phyloP scores from a whole-genome alignment of 2,797 vertebrate species.

The Pseudochirops corinnae region DNA sequence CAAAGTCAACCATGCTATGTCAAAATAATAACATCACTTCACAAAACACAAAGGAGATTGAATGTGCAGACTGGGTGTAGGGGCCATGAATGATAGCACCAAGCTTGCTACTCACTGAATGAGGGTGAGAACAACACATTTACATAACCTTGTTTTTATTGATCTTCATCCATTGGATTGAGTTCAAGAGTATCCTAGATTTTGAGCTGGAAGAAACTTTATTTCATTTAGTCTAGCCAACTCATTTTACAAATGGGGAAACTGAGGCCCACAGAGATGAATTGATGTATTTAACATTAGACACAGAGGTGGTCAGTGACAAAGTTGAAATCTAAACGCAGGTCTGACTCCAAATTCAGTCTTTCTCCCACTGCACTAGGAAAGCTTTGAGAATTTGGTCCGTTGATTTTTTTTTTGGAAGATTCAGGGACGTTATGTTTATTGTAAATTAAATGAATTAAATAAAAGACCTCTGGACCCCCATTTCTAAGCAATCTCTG shows the following conservation, averaged over 20 bases:
- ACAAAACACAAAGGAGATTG: slow-evolving; percentile 81
- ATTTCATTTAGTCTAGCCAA: neutral
- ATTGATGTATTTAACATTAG: slow-evolving; percentile 67
- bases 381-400: slow-evolving; percentile 67
- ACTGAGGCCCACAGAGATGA: slow-evolving; percentile 72
- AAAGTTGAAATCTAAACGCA: neutral
- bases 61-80: slow-evolving; percentile 69
- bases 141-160: neutral
- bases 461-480: neutral
- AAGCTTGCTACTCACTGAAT: slow-evolving; percentile 28
- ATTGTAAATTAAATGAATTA: slow-evolving; percentile 61
- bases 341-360: neutral
- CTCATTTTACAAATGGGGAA: slow-evolving; percentile 48
- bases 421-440: slow-evolving; percentile 64
- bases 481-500: neutral
- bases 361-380: neutral
- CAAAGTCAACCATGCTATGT: neutral
- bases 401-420: slow-evolving; percentile 39
- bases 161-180: slow-evolving; percentile 38
- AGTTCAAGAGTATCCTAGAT: neutral
- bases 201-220: neutral
- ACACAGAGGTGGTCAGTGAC: neutral
- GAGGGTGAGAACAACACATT: neutral
- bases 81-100: slow-evolving; percentile 68
- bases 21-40: slow-evolving; percentile 3